Base-by-base conservation (phyloP, 1,140 invertebrate species). In the Melipona quadrifasciata region DNA sequence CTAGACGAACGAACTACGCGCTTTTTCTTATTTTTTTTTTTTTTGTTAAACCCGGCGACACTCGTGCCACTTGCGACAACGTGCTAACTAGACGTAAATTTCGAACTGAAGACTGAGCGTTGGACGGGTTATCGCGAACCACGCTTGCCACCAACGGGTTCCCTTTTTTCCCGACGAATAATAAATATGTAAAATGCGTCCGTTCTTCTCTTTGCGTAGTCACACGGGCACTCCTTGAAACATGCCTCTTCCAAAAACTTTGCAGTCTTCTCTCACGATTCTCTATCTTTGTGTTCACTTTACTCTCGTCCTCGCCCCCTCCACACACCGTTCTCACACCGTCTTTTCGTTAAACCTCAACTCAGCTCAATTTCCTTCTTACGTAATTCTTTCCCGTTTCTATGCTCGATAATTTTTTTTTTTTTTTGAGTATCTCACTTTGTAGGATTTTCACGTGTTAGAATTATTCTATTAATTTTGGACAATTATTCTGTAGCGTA, bases 181-280 rank as follows among this genome's bases (percentile, higher is more conserved):
- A 91, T 89, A 86, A 92, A 90, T 91, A 90, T 91, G 87, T 86
- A 86, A 90, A 90, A 82, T 86, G 21, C 76, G 80, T 57, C 67
- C 64, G 16, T 6, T 74, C 51, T 57, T 51, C 34, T 65, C 64
- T 58, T 71, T 80, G 68, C 39, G 77, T 86, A 53, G 73, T 86
- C 39, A 24, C 53, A 27, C 34, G 57, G 27, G 53, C 57, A 24
- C 21, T 8, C 51, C 39, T n/a, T 3, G 5, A 51, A 55, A 65
- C 21, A 72, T 27, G 27, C 24, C 39, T 82, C 24, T 10, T 86
- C 17, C 10, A 6, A 68, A 67, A 79, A 78, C 75, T 87, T 64
- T 2, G 16, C 55, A 71, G 53, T 85, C 31, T 71, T 71, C 65
- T 86, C 57, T 88, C 86, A 78, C 65, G 71, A 78, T 70, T 75